phyloP scores from a whole-genome alignment of 2,888 invertebrate species.

The Mythimna loreyi region DNA sequence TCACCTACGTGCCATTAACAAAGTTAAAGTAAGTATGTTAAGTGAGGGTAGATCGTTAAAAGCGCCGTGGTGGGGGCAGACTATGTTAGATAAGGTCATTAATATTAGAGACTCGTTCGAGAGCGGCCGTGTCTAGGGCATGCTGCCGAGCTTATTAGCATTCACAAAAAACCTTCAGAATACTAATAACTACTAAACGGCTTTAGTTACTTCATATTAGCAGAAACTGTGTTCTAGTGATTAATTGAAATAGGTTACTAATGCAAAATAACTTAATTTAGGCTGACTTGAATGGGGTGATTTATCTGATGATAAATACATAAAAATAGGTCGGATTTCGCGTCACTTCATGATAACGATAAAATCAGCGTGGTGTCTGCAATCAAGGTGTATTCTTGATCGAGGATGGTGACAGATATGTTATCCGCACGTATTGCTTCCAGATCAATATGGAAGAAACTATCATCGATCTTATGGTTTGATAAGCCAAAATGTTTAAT shows the following conservation, averaged over 20 bases:
- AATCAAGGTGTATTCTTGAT: too few relatives aligned
- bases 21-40: constrained; percentile 35
- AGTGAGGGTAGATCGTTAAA: constrained; percentile 43
- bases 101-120: constrained; percentile 56
- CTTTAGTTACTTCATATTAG: constrained; percentile 15
- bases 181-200: constrained; percentile 49
- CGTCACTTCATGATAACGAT: background rate
- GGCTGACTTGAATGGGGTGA: background rate
- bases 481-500: constrained; percentile 12
- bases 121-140: constrained; percentile 57
- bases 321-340: constrained; percentile 8
- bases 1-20: constrained; percentile 10
- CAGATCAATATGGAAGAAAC: constrained; percentile 19
- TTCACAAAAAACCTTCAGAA: constrained; percentile 51
- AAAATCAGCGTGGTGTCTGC: background rate
- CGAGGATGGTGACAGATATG: background rate
- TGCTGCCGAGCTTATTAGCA: constrained; percentile 52
- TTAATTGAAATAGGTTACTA: constrained; percentile 19
- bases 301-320: background rate
- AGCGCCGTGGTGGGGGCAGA: constrained; percentile 7
- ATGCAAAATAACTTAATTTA: background rate
- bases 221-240: background rate
- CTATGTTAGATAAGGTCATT: constrained; percentile 46
- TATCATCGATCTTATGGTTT: constrained; percentile 12
- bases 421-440: constrained; percentile 10